Evolutionary conservation across 2,113 vertebrate genomes (phyloP), one percentile per base, ranked within the genome.

Genomic region (Corythaixoides concolor): DNA sequence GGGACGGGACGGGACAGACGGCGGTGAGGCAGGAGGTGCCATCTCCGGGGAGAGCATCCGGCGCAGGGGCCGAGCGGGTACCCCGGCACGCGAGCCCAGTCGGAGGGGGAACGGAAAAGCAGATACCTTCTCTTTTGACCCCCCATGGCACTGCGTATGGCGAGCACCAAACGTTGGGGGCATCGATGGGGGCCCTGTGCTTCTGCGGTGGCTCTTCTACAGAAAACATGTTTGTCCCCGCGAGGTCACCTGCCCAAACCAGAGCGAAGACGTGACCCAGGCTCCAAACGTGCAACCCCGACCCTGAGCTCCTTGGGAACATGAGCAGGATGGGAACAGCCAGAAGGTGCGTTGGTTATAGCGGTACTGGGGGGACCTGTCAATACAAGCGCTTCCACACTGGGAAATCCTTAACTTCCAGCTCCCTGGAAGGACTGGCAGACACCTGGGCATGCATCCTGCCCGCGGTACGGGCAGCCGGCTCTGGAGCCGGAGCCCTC

Each of bases 91-190:
- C 8, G 60, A 6, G 1, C 37, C 53, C 89, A n/a, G 32, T 35
- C 7, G 12, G 3, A 20, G 52, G 53, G 24, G 2, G 72, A 20
- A 17, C 22, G 4, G 7, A 1, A 12, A 22, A 69, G 13, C 68
- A 73, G 45, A 5, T 11, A 21, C 0, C 0, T 39, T 8, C 32
- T 18, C 17, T 2, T 30, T 9, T 18, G 59, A 11, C 14, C 28
- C 14, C 4, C 0, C 6, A 32, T 37, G 16, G n/a, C 2, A 0
- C 0, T 16, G 55, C 0, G 4, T 3, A 5, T 4, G 37, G 43
- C 0, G 0, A 63, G 67, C 1, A 5, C 5, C 79, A n/a, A 73
- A 45, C 2, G 1, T 1, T 3, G 58, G 41, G 67, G 12, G 30
- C 35, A 1, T 5, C 1, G 1, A n/a, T 0, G 4, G 39, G 70